Conservation (phyloP, 2,113 vertebrate species). For the Chamaea fasciata region DNA sequence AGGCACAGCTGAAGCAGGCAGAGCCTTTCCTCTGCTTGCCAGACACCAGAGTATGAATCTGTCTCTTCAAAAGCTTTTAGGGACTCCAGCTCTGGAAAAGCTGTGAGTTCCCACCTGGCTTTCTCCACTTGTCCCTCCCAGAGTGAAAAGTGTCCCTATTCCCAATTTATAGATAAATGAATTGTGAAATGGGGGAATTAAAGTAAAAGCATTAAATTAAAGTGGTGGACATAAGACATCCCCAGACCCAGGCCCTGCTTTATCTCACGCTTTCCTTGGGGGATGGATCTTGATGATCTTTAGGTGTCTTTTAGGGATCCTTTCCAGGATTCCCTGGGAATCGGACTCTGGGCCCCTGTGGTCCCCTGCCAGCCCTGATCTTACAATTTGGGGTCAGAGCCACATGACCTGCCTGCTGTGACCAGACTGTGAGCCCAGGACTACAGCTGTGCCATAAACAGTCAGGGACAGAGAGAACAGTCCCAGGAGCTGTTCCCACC, state of each 20-base stretch:
- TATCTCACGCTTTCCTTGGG: neutral
- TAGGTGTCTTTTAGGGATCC: neutral
- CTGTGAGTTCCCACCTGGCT: neutral
- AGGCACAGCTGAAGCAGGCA: neutral
- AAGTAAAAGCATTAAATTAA: neutral
- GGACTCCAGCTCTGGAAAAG: neutral
- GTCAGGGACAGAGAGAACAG: neutral
- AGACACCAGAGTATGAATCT: neutral
- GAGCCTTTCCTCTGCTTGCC: neutral
- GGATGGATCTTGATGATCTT: neutral
- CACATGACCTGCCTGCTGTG: neutral
- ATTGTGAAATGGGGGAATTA: neutral
- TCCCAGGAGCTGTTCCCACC: neutral
- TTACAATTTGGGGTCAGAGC: neutral
- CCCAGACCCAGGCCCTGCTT: neutral
- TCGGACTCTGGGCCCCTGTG: too few species aligned
- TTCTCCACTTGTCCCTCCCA: neutral
- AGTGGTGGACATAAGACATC: neutral
- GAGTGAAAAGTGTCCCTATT: neutral
- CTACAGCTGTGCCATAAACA: neutral
- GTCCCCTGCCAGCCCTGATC: neutral
- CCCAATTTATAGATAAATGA: neutral
- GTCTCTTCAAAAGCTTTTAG: neutral
- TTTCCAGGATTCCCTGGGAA: neutral
- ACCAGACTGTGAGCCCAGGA: neutral